Evolutionary conservation across 1,140 invertebrate species (phyloP).

Genomic region (Sarcophaga bullata): DNA sequence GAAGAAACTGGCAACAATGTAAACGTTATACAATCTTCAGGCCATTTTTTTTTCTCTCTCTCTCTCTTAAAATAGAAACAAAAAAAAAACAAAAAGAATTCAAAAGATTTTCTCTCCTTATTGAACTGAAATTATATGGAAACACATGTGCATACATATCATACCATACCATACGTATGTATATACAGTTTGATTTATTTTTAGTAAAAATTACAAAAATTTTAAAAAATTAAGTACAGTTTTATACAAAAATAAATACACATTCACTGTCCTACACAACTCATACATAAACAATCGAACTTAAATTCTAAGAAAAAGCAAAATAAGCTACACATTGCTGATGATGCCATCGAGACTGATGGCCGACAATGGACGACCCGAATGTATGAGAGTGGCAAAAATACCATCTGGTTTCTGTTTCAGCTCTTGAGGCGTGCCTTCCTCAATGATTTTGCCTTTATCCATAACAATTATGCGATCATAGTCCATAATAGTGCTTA

Average conservation of each 20-base stretch:
- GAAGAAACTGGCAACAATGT: too few relatives aligned
- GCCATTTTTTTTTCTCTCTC: too few relatives aligned
- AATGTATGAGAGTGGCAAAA: slow-evolving; percentile 67
- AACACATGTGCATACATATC: too few relatives aligned
- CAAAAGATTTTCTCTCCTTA: too few relatives aligned
- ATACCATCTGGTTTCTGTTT: slow-evolving; percentile 69
- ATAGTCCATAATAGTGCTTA: slow-evolving; percentile 79
- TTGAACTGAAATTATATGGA: too few relatives aligned
- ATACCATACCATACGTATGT: too few relatives aligned
- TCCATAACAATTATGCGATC: slow-evolving; percentile 83
- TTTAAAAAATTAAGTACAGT: background rate
- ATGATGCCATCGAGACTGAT: background rate
- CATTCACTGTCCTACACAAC: background rate
- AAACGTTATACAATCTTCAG: too few relatives aligned
- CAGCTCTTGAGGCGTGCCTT: slow-evolving; percentile 75
- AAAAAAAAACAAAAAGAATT: too few relatives aligned
- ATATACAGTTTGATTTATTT: background rate
- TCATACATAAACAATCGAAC: background rate
- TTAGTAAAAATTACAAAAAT: too few relatives aligned
- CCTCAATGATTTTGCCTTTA: slow-evolving; percentile 79
- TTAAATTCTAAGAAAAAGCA: background rate
- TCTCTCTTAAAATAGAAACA: too few relatives aligned
- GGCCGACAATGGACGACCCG: slow-evolving; percentile 45
- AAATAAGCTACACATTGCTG: background rate
- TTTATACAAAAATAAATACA: background rate